These are phyloP conservation scores for Epizoanthus rinbou DNA, from an alignment of 92 coral and sea anemone genomes.

Conservation along the genomic window DNA sequence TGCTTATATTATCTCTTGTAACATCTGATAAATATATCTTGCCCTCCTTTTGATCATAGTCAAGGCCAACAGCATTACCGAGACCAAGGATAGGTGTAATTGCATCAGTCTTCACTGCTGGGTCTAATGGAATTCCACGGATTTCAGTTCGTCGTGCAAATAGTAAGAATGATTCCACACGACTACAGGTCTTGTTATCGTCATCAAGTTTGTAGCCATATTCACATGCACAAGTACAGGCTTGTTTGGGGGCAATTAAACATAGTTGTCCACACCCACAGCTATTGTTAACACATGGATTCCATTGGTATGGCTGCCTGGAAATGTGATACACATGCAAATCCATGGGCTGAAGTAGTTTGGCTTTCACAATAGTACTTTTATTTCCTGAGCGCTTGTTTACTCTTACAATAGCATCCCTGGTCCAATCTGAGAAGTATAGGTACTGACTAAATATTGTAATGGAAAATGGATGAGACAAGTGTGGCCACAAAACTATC, in stretches of 20 bases:
- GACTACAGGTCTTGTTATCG: conserved; percentile 66
- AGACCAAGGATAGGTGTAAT: conserved; percentile 74
- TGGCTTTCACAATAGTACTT: conserved; percentile 44
- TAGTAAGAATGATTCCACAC: conserved; percentile 63
- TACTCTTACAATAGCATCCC: conserved; percentile 79
- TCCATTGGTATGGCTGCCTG: conserved; percentile 72
- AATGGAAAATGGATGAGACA: conserved; percentile 89
- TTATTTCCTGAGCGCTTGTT: conserved; percentile 72
- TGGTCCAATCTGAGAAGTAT: conserved; percentile 87
- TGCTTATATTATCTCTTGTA: conserved; percentile 68
- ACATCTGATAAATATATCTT: conserved; percentile 81
- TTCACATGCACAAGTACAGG: conserved; percentile 81
- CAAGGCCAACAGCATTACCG: conserved; percentile 82
- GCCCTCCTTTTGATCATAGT: conserved; percentile 74
- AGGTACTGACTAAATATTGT: conserved; percentile 71
- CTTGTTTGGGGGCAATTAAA: conserved; percentile 59
- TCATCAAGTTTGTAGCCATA: conserved; percentile 64
- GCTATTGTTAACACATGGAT: conserved; percentile 67
- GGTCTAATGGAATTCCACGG: conserved; percentile 71
- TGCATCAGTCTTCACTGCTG: conserved; percentile 57
- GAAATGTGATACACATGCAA: conserved; percentile 79
- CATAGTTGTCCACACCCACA: conserved; percentile 85
- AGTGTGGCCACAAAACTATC: conserved; percentile 65
- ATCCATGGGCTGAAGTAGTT: conserved; percentile 83
- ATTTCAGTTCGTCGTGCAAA: conserved; percentile 78